Evolutionary conservation across 2,888 invertebrate species (phyloP).

Genomic region (Agapostemon virescens): DNA sequence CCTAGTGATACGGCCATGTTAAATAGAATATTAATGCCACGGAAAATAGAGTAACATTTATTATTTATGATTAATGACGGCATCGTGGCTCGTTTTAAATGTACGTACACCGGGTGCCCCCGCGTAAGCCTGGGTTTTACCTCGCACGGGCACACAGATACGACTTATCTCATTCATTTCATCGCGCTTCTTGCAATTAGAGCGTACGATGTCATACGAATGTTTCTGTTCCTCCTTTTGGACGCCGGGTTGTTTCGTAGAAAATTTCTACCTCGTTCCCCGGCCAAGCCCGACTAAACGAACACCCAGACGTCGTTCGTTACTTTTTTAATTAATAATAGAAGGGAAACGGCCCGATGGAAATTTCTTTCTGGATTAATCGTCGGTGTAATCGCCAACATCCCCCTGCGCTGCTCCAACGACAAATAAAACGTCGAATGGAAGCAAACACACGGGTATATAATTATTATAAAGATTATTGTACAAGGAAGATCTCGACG

Average conservation of each 20-base stretch:
- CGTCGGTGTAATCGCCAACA: neutral
- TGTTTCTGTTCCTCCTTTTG: conserved; percentile 3
- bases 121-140: neutral
- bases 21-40: conserved; percentile 20
- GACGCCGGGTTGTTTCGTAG: neutral
- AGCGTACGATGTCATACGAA: conserved; percentile 17
- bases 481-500: too few species aligned
- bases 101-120: neutral
- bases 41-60: conserved; percentile 17
- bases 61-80: conserved; percentile 19
- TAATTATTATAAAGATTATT: neutral
- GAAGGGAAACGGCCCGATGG: neutral
- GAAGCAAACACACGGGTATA: neutral
- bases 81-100: neutral
- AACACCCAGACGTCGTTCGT: conserved; percentile 2
- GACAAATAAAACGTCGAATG: neutral
- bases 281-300: neutral
- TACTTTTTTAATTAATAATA: conserved; percentile 1
- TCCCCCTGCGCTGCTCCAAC: neutral
- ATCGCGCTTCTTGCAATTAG: conserved; percentile 15
- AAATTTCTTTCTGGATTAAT: neutral
- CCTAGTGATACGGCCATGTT: conserved; percentile 3
- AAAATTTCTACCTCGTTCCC: conserved; percentile 3
- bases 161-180: conserved; percentile 22
- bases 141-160: neutral